Evolutionary conservation across 2,797 vertebrate genomes (phyloP).

Genomic region (Sebastes variabilis): DNA sequence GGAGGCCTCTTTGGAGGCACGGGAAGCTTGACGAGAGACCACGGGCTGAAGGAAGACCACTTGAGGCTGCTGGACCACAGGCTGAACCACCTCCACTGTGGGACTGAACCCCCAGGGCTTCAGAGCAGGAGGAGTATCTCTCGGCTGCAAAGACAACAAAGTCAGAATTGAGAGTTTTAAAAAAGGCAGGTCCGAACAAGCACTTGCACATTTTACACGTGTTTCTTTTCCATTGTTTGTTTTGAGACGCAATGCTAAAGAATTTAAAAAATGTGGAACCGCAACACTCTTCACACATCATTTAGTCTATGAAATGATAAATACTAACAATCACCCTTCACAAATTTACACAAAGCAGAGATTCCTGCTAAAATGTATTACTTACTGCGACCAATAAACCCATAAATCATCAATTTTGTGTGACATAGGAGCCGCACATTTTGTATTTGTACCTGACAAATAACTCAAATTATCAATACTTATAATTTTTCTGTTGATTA

Average conservation of each 20-base stretch:
- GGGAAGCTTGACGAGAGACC: constrained; percentile 75
- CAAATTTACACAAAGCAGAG: neutral
- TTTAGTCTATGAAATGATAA: neutral
- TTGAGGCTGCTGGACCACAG: constrained; percentile 82
- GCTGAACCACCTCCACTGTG: constrained; percentile 79
- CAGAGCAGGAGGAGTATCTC: constrained; percentile 75
- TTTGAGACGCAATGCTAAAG: neutral
- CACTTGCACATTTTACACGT: neutral
- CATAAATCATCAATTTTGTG: neutral
- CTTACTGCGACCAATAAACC: neutral
- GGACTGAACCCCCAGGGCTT: constrained; percentile 88
- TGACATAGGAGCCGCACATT: too few species aligned
- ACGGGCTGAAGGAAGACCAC: constrained; percentile 80
- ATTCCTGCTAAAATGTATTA: neutral
- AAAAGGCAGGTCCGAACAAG: neutral
- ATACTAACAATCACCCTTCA: neutral
- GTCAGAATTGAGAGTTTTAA: neutral
- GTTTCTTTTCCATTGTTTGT: neutral
- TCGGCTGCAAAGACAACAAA: constrained; percentile 69
- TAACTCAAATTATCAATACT: neutral
- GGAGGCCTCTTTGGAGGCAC: constrained; percentile 64
- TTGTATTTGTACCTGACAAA: neutral
- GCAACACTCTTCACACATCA: neutral
- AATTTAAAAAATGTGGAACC: neutral
- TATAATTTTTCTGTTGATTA: neutral